phyloP scores from a whole-genome alignment of 2,888 invertebrate species.

The Lepetodrilus schrolli region DNA sequence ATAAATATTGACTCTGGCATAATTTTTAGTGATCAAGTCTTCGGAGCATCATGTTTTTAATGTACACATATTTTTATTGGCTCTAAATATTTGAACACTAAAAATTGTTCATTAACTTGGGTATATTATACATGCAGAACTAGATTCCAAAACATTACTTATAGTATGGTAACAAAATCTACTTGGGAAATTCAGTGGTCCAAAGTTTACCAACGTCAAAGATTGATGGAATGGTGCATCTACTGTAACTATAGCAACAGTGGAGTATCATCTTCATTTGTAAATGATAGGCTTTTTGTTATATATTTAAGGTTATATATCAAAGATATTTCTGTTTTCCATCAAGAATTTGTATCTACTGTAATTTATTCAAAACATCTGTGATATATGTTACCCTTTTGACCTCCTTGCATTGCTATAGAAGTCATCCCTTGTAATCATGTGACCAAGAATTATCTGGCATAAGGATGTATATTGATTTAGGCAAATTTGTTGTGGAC shows the following conservation, averaged over 20 bases:
- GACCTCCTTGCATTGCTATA: not conserved
- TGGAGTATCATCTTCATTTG: not conserved
- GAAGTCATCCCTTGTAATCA: not conserved
- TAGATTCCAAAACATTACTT: too few relatives aligned
- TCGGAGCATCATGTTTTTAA: too few relatives aligned
- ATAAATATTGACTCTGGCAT: too few relatives aligned
- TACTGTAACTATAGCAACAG: not conserved
- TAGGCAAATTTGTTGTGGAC: not conserved
- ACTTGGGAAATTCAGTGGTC: too few relatives aligned
- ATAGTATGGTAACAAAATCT: too few relatives aligned
- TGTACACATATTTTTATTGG: not conserved
- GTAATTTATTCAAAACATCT: constrained; percentile 24
- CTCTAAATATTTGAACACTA: not conserved
- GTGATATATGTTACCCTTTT: not conserved
- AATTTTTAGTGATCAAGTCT: constrained; percentile 1
- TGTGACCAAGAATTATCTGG: not conserved
- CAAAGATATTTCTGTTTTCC: constrained; percentile 7
- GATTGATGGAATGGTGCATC: too few relatives aligned
- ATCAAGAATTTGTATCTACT: constrained; percentile 8
- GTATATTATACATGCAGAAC: too few relatives aligned
- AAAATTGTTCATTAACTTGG: too few relatives aligned
- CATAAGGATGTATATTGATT: not conserved
- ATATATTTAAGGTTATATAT: not conserved
- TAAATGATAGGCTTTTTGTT: not conserved
- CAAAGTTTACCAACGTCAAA: too few relatives aligned